Conservation (phyloP, 1,140 invertebrate species). For the Cydia amplana region DNA sequence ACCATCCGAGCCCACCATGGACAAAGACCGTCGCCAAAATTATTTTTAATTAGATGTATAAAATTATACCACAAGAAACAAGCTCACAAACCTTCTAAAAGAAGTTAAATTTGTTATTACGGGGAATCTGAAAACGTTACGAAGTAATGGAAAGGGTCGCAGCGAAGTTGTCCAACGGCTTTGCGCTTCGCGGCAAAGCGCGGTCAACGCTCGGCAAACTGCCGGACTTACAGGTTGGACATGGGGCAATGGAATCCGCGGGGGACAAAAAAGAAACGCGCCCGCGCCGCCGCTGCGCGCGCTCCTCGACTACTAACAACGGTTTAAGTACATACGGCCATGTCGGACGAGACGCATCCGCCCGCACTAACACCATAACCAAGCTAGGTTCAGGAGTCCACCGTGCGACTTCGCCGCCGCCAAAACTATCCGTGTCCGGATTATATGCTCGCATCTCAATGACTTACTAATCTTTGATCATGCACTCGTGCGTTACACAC, state of each 20-base stretch:
- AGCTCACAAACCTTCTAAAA: background rate
- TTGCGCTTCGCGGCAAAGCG: slow-evolving; percentile 62
- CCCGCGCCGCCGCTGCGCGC: slow-evolving; percentile 55
- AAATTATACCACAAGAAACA: background rate
- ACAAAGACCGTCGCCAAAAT: no score
- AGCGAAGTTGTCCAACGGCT: slow-evolving; percentile 66
- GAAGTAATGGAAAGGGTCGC: slow-evolving; percentile 62
- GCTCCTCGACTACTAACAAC: slow-evolving; percentile 64
- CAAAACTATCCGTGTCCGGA: background rate
- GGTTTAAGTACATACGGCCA: slow-evolving; percentile 36
- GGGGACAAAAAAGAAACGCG: slow-evolving; percentile 69
- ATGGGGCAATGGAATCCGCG: slow-evolving; percentile 74
- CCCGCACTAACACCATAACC: background rate
- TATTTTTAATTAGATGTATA: background rate
- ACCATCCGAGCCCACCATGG: no score
- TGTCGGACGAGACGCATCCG: slow-evolving; percentile 39
- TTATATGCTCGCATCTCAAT: slow-evolving; percentile 18
- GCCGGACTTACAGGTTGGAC: slow-evolving; percentile 76
- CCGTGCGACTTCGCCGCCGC: background rate
- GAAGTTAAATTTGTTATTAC: background rate
- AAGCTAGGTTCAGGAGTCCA: background rate
- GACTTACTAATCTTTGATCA: slow-evolving; percentile 9
- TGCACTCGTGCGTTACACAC: background rate
- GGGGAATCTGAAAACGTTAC: slow-evolving; percentile 19
- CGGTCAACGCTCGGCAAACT: slow-evolving; percentile 76